These are phyloP conservation scores for Agonopterix heracliana DNA, from an alignment of 2,888 invertebrate genomes.

Conservation along the genomic window DNA sequence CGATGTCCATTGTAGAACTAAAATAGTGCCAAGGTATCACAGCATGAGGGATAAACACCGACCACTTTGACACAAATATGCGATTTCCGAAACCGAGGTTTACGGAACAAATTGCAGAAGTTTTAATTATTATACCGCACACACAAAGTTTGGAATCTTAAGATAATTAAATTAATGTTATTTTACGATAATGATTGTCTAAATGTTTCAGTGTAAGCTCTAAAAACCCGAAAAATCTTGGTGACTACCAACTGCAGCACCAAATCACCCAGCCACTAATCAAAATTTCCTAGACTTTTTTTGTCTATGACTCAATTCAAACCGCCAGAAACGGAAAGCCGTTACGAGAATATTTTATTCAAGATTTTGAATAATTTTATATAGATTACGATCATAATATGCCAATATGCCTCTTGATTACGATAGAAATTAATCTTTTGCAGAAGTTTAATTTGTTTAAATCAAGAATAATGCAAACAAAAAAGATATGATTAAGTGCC, in stretches of 20 bases:
- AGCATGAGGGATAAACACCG: slow-evolving; percentile 64
- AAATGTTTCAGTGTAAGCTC: slow-evolving; percentile 34
- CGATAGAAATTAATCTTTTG: too few species aligned
- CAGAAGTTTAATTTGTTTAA: too few species aligned
- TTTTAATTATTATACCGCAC: slow-evolving; percentile 8
- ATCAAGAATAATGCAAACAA: too few species aligned
- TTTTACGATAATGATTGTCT: slow-evolving; percentile 13
- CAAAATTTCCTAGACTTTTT: slow-evolving; percentile 46
- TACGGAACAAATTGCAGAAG: slow-evolving; percentile 14
- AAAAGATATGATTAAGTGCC: too few species aligned
- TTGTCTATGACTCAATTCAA: slow-evolving; percentile 56
- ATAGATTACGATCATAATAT: too few species aligned
- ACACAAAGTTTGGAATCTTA: slow-evolving; percentile 11
- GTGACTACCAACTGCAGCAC: slow-evolving; percentile 66
- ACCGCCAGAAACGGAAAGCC: slow-evolving; percentile 25
- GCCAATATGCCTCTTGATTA: too few species aligned
- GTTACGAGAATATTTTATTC: too few species aligned
- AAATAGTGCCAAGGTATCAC: slow-evolving; percentile 51
- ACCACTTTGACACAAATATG: slow-evolving; percentile 53
- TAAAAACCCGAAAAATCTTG: slow-evolving; percentile 53
- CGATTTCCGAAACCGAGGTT: slow-evolving; percentile 38
- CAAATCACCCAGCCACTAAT: slow-evolving; percentile 59
- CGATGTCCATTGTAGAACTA: slow-evolving; percentile 81
- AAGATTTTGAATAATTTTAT: too few species aligned
- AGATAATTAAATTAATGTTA: slow-evolving; percentile 13